Percentiles rank a stretch among this genome's conserved stretches.
Evolutionary conservation across 2,888 invertebrate species (phyloP).

Genomic region (Ommatoiulus sabulosus): DNA sequence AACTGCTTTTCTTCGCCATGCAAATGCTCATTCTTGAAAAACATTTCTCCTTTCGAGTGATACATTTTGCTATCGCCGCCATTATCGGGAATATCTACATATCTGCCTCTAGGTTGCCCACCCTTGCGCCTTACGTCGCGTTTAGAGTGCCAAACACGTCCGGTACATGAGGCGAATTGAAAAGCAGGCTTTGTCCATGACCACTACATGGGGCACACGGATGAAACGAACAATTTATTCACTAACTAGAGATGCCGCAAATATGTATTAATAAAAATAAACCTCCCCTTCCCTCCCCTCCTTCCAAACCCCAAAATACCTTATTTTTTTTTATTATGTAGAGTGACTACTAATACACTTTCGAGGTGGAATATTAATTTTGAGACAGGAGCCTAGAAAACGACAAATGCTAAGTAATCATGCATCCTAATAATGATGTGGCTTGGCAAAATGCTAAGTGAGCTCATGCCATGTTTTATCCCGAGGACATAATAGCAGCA

Average conservation of each 20-base stretch:
- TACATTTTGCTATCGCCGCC: constrained; percentile 31
- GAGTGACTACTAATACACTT: constrained; percentile 26
- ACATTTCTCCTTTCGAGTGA: neutral
- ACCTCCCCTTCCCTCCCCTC: neutral
- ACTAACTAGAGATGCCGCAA: constrained; percentile 14
- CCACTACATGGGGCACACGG: constrained; percentile 39
- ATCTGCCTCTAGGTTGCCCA: constrained; percentile 2
- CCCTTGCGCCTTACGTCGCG: neutral
- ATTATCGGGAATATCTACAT: constrained; percentile 15
- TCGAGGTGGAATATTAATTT: neutral
- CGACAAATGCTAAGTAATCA: neutral
- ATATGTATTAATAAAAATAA: constrained; percentile 17
- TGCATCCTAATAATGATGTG: neutral
- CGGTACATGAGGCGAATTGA: neutral
- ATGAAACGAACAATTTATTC: constrained; percentile 17
- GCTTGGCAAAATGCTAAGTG: neutral
- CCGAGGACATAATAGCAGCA: neutral
- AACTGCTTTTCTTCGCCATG: constrained; percentile 27
- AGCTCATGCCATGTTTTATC: neutral
- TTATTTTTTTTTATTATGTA: neutral
- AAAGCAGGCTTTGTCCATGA: constrained; percentile 36
- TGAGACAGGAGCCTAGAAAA: neutral
- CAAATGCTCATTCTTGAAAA: neutral
- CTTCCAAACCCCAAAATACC: neutral
- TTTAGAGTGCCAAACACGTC: constrained; percentile 30